phyloP scores from a whole-genome alignment of 2,888 invertebrate genomes.

The Aporophyla lueneburgensis region DNA sequence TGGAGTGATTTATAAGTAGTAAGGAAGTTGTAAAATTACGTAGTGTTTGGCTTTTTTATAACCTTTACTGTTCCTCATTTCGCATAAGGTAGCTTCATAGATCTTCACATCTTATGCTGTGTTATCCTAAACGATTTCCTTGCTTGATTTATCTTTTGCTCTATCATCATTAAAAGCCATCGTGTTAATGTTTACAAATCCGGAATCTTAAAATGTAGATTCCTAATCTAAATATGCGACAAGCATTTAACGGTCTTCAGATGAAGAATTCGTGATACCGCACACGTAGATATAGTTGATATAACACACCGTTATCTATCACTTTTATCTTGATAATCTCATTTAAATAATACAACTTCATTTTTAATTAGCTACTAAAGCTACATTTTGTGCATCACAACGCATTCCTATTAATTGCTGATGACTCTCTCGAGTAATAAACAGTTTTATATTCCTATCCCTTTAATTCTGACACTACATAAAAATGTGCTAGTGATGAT shows the following conservation, averaged over 20 bases:
- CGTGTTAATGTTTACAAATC: neutral
- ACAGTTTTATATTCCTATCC: conserved; percentile 23
- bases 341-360: conserved; percentile 47
- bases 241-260: conserved; percentile 41
- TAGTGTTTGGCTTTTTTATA: neutral
- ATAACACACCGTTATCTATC: conserved; percentile 39
- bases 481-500: conserved; percentile 44
- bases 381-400: conserved; percentile 16
- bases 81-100: neutral
- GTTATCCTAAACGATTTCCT: neutral
- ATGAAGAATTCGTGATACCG: conserved; percentile 32
- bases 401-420: conserved; percentile 24
- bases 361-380: conserved; percentile 32
- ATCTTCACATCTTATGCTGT: neutral
- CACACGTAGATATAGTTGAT: conserved; percentile 37
- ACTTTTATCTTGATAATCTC: conserved; percentile 30
- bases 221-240: conserved; percentile 35
- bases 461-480: conserved; percentile 21
- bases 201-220: conserved; percentile 15
- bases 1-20: conserved; percentile 37
- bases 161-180: conserved; percentile 4
- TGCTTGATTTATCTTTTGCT: neutral
- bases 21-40: neutral
- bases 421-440: conserved; percentile 16
- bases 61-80: neutral